Evolutionary conservation across 2,888 invertebrate genomes (phyloP).

Genomic region (Dione vanillae): DNA sequence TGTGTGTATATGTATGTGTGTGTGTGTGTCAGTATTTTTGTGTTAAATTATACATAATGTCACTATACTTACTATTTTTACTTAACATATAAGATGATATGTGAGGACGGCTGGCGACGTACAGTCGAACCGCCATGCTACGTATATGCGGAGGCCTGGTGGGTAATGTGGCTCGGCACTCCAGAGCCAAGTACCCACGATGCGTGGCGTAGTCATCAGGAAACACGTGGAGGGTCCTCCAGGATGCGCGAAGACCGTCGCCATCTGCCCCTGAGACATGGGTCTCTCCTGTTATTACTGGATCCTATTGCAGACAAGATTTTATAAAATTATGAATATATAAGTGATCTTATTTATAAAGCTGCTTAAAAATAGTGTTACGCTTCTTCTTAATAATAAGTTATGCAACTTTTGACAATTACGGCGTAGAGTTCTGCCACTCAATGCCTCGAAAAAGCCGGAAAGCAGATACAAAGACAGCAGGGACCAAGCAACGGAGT

Average conservation of each 20-base stretch:
- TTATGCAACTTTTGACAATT: too few relatives aligned
- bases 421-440: too few relatives aligned
- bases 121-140: conserved; percentile 76
- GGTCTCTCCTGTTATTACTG: conserved; percentile 68
- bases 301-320: conserved; percentile 60
- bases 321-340: too few relatives aligned
- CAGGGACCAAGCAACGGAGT: too few relatives aligned
- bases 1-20: too few relatives aligned
- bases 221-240: conserved; percentile 74
- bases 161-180: conserved; percentile 70
- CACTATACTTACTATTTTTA: conserved; percentile 74
- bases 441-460: too few relatives aligned
- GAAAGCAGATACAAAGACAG: too few relatives aligned
- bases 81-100: conserved; percentile 80
- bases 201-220: conserved; percentile 76
- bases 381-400: too few relatives aligned
- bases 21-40: too few relatives aligned
- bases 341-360: too few relatives aligned
- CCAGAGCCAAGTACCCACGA: conserved; percentile 72
- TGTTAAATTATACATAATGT: too few relatives aligned
- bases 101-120: conserved; percentile 73
- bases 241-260: conserved; percentile 74
- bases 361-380: too few relatives aligned
- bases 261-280: conserved; percentile 75
- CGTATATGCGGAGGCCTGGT: conserved; percentile 71